phyloP scores from a whole-genome alignment of 1,140 invertebrate species.

The Tyrophagus putrescentiae region DNA sequence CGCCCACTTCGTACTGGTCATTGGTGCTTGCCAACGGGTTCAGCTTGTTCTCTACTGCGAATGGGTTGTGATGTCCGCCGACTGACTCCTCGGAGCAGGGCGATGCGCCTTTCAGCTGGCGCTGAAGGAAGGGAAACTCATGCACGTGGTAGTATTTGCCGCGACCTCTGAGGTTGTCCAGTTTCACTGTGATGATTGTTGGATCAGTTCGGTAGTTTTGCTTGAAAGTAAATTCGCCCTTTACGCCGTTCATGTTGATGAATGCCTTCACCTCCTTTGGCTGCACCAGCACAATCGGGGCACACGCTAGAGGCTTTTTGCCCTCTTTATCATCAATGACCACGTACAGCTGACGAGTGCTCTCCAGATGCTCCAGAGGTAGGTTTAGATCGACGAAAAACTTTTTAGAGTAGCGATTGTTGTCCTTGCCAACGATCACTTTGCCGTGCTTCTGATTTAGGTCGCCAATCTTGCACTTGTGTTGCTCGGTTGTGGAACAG shows the following conservation, averaged over 20 bases:
- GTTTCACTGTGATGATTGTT: constrained; percentile 58
- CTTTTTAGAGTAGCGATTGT: constrained; percentile 29
- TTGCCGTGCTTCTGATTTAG: constrained; percentile 58
- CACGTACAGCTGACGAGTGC: constrained; percentile 56
- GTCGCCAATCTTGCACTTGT: constrained; percentile 51
- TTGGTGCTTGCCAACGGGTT: constrained; percentile 44
- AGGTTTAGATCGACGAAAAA: constrained; percentile 29
- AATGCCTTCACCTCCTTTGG: constrained; percentile 42
- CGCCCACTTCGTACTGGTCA: constrained; percentile 72
- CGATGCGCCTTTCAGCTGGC: constrained; percentile 28
- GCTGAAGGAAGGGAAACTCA: constrained; percentile 36
- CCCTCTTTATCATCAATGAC: constrained; percentile 67
- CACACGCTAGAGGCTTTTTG: constrained; percentile 65
- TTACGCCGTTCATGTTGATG: constrained; percentile 61
- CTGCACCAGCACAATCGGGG: constrained; percentile 46
- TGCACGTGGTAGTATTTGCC: constrained; percentile 40
- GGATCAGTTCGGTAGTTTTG: constrained; percentile 71
- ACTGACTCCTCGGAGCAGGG: constrained; percentile 33
- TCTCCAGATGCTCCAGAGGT: constrained; percentile 45
- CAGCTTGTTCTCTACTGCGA: constrained; percentile 30
- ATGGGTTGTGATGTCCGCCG: constrained; percentile 40
- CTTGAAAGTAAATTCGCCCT: constrained; percentile 56
- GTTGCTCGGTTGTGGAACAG: constrained; percentile 32
- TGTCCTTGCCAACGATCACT: constrained; percentile 32
- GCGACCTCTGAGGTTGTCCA: constrained; percentile 41